Conservation (phyloP, 2,888 invertebrate species). For the Erynnis tages region DNA sequence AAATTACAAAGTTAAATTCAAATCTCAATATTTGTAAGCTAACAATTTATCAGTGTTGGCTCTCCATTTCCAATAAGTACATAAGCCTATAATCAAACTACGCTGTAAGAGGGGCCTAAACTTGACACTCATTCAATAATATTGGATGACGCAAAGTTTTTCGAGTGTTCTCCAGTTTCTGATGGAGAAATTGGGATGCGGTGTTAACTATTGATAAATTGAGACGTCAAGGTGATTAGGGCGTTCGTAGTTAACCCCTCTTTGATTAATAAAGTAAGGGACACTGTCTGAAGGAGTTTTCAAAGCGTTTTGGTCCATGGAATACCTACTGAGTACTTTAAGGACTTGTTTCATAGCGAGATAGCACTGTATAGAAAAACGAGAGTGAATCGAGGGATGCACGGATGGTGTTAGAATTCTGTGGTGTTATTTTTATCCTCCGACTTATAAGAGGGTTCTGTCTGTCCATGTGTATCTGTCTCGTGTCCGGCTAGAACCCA, state of each 20-base stretch:
- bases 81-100: slow-evolving; percentile 2
- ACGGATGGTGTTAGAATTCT: background rate
- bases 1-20: background rate
- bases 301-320: background rate
- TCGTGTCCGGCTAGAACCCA: too few species aligned
- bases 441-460: too few species aligned
- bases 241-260: slow-evolving; percentile 6
- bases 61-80: slow-evolving; percentile 13
- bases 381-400: too few species aligned
- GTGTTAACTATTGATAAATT: slow-evolving; percentile 27
- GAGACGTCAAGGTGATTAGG: slow-evolving; percentile 14
- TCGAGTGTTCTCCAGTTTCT: slow-evolving; percentile 14
- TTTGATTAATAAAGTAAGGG: slow-evolving; percentile 16
- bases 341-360: background rate
- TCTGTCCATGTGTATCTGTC: too few species aligned
- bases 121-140: slow-evolving; percentile 23
- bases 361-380: background rate
- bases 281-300: slow-evolving; percentile 11
- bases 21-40: background rate
- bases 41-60: background rate
- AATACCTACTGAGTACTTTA: background rate
- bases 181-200: slow-evolving; percentile 13
- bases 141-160: slow-evolving; percentile 19
- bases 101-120: slow-evolving; percentile 4
- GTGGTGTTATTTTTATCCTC: too few species aligned